These are phyloP conservation scores for Hirtodrosophila trivittata DNA, from an alignment of 2,888 invertebrate genomes.

Conservation along the genomic window DNA sequence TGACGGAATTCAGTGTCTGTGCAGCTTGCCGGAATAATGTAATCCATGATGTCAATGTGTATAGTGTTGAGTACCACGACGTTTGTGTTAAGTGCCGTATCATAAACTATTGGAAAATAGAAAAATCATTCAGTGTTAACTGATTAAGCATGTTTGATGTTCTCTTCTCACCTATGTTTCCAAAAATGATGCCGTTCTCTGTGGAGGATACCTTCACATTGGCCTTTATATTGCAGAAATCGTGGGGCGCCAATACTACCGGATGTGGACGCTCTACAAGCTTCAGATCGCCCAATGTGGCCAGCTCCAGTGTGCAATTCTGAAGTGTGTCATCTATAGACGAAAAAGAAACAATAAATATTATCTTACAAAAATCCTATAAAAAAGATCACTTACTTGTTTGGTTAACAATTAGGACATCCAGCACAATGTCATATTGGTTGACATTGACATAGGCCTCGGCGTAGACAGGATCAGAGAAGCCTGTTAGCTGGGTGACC, in stretches of 20 bases:
- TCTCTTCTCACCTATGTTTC: constrained; percentile 92
- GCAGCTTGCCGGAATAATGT: constrained; percentile 97
- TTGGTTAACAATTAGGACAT: constrained; percentile 99
- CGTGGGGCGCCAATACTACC: constrained; percentile 97
- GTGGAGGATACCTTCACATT: constrained; percentile 99
- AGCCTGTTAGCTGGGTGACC: constrained; percentile 98
- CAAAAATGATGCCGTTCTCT: constrained; percentile 99
- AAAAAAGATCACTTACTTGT: constrained; percentile 86
- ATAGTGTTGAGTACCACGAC: constrained; percentile 99
- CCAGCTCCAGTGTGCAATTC: constrained; percentile 98
- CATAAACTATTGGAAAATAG: constrained; percentile 90
- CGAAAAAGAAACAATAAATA: background rate
- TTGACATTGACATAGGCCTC: constrained; percentile 99
- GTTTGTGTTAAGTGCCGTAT: constrained; percentile 90
- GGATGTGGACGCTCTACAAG: constrained; percentile 98
- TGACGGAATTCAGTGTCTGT: constrained; percentile 98
- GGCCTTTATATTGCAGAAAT: constrained; percentile 99
- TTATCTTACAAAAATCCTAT: background rate
- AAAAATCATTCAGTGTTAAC: no score
- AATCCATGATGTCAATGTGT: constrained; percentile 99
- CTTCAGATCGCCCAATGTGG: constrained; percentile 98
- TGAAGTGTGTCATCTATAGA: constrained; percentile 94
- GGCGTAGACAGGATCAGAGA: constrained; percentile 99
- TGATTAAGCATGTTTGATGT: background rate
- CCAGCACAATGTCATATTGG: constrained; percentile 98